Conservation (phyloP, 2,888 invertebrate species). For the Cybosia mesomella region DNA sequence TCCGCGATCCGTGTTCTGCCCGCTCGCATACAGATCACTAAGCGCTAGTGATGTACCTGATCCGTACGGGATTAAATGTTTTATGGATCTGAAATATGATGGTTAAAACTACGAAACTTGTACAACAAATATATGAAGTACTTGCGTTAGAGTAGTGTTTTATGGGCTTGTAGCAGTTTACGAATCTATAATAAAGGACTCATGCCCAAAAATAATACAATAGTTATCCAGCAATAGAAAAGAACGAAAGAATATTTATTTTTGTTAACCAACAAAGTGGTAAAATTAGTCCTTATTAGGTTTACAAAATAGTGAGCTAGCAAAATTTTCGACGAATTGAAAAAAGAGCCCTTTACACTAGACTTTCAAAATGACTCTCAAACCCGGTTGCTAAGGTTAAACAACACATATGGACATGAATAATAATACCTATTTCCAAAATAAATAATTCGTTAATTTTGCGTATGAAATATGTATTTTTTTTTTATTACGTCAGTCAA, state of each 20-base stretch:
- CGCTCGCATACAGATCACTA: conserved; percentile 60
- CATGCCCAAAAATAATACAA: background rate
- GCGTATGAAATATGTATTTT: too few relatives aligned
- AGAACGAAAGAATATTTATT: too few relatives aligned
- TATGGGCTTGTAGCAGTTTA: background rate
- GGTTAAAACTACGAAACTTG: too few relatives aligned
- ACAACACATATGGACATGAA: background rate
- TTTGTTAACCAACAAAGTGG: background rate
- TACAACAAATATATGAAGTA: background rate
- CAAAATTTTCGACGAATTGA: too few relatives aligned
- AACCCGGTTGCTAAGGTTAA: background rate
- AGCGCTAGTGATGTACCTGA: conserved; percentile 38
- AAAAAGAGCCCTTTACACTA: background rate
- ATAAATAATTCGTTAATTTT: too few relatives aligned
- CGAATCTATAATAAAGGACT: background rate
- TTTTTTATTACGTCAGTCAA: too few relatives aligned
- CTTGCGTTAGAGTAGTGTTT: background rate
- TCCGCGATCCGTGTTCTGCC: conserved; percentile 53
- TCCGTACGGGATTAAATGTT: background rate
- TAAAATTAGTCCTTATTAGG: background rate
- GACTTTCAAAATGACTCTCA: background rate
- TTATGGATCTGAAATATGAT: background rate
- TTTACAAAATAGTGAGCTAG: background rate
- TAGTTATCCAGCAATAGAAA: background rate
- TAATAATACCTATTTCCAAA: background rate